Evolutionary conservation across 1,140 invertebrate genomes (phyloP), one percentile per base, ranked within the genome.

Genomic region (Drosophila novamexicana): DNA sequence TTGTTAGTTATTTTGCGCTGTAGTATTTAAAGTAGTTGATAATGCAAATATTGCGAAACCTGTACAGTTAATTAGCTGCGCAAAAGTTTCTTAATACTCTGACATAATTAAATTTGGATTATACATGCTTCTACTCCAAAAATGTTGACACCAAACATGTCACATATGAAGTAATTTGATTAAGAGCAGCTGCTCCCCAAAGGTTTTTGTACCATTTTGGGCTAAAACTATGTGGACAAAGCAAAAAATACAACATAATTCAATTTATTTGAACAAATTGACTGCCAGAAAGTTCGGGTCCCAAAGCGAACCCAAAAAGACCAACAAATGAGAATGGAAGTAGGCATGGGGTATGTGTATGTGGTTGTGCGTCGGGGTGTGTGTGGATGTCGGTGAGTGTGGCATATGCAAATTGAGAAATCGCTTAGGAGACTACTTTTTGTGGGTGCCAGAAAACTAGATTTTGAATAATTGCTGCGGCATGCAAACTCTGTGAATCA

Each of bases 241-340:
- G 54, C 44, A 9, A 36, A 37, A 47, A 8, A 40, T 6, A 10
- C 78, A 71, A 66, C 79, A 83, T 86, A 86, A 86, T 86, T 86
- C 83, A 86, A 89, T 86, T 86, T 86, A 89, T 83, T 88, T 79
- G 50, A 79, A 89, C 83, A 86, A 86, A 86, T 88, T 86, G 83
- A 86, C 79, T 86, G 83, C 63, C 84, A 82, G 57, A 75, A 65
- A 71, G 58, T 74, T 70, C 32, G 52, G 54, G 22, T 37, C 53
- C 67, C 72, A 76, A 68, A 72, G 75, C 65, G 77, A 66, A 47
- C 47, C 52, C 69, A 40, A 36, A 64, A 57, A 44, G 6, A 6
- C 49, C 40, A 64, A 59, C 45, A 57, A 68, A 63, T 53, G 54
- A 29, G 56, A 58, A 56, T 47, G 42, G 6, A 61, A 52, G 45